phyloP scores from a whole-genome alignment of 2,888 invertebrate genomes.

The Synanthedon tipuliformis region DNA sequence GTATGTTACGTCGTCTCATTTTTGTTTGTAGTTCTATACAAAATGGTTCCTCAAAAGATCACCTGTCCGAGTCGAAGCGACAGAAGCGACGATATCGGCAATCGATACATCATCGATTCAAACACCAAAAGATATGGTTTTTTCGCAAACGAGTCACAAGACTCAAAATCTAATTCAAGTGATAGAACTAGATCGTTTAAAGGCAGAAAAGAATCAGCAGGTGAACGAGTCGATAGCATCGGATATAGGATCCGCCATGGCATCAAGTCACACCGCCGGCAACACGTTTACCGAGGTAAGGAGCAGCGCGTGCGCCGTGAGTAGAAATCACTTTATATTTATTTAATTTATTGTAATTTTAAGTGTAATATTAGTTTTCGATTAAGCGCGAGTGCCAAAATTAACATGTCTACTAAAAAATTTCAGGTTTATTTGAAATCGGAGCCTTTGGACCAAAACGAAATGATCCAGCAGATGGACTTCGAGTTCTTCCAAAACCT shows the following conservation, averaged over 20 bases:
- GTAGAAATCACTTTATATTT: conserved; percentile 25
- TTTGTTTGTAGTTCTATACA: conserved; percentile 70
- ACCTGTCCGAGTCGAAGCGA: conserved; percentile 66
- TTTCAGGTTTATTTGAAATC: conserved; percentile 59
- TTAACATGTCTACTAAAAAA: conserved; percentile 30
- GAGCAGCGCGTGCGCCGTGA: conserved; percentile 34
- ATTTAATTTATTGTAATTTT: conserved; percentile 23
- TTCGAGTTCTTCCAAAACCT: conserved; percentile 80
- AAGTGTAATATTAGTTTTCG: conserved; percentile 33
- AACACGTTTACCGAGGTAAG: conserved; percentile 63
- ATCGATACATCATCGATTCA: conserved; percentile 45
- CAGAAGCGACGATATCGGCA: conserved; percentile 66
- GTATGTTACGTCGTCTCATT: conserved; percentile 69
- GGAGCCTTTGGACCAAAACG: conserved; percentile 52
- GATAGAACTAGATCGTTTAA: conserved; percentile 66
- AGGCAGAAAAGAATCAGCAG: conserved; percentile 53
- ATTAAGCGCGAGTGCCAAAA: conserved; percentile 12
- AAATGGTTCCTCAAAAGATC: conserved; percentile 69
- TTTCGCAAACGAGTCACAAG: conserved; percentile 66
- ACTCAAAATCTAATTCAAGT: conserved; percentile 64
- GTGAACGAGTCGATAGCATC: conserved; percentile 34
- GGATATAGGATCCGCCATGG: conserved; percentile 37
- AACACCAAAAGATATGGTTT: conserved; percentile 67
- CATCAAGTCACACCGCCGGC: conserved; percentile 28
- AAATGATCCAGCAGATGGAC: conserved; percentile 63